Base-by-base conservation (phyloP, 2,113 vertebrate genomes). In the Corapipo altera region DNA sequence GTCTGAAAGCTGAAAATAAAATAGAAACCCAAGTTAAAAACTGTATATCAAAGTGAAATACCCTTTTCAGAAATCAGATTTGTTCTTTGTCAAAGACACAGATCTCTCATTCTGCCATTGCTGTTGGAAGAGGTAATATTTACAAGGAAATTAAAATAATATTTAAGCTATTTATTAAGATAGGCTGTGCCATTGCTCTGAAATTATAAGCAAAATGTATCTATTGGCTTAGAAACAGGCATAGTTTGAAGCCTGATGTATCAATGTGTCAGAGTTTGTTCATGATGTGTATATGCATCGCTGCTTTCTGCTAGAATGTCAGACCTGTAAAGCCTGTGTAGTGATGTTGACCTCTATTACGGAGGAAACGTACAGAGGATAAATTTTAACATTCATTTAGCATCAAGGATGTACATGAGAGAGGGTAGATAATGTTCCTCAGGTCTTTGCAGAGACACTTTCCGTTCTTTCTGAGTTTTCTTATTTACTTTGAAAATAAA, bases 261-360 rank as follows among this genome's bases (percentile, higher is more conserved):
- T 27, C 54, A 65, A 0, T 54, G 33, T 79, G 81, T 88, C 54
- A 75, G 54, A 70, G 41, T 88, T 95, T 85, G 78, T 58, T 32
- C 62, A 8, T 43, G 58, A 76, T 73, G 51, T 73, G 41, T 73
- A n/a, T 7, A 33, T 1, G 16, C 81, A 82, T 81, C 20, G 2
- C 71, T 95, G 74, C 62, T 58, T 81, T 82, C 89, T 91, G 75
- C 85, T 55, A 11, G 87, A 17, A 35, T 91, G 74, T 93, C 93
- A 94, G 78, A 80, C 77, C 54, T 73, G 55, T 66, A 59, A 83
- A 91, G 62, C 59, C 72, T 46, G 26, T 51, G 54, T 55, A 32
- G n/a, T 41, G 85, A 54, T 79, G 35, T 5, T 91, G 75, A 51
- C 39, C 51, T 80, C 78, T 93, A 11, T 79, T 76, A 26, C 54